These are phyloP conservation scores for Trissoscelio sp. DNA, from an alignment of 2,888 invertebrate species.

Conservation along the genomic window DNA sequence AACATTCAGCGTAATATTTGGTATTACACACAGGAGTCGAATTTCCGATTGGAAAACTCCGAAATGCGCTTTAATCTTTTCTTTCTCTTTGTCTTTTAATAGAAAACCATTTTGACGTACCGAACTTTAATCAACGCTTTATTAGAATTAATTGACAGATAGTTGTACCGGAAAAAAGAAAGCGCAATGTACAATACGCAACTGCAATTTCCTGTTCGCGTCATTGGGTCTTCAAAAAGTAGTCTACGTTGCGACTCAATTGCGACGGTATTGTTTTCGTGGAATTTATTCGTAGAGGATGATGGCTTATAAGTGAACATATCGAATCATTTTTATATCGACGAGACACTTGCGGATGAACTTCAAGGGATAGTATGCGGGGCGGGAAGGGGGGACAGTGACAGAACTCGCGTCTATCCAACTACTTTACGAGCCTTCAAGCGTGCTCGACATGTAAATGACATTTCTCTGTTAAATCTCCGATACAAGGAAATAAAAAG, in stretches of 20 bases:
- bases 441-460: slow-evolving; percentile 54
- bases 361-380: slow-evolving; percentile 8
- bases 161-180: slow-evolving; percentile 1
- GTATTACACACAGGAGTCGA: too few species aligned
- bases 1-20: too few species aligned
- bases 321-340: slow-evolving; percentile 33
- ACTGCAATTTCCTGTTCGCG: slow-evolving; percentile 5
- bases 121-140: slow-evolving; percentile 8
- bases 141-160: slow-evolving; percentile 26
- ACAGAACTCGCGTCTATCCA: slow-evolving; percentile 15
- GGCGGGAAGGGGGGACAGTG: neutral
- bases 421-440: slow-evolving; percentile 46
- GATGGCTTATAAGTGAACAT: slow-evolving; percentile 8
- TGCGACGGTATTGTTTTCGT: slow-evolving; percentile 11
- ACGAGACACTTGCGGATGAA: slow-evolving; percentile 24
- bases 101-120: slow-evolving; percentile 7
- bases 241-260: neutral
- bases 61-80: too few species aligned
- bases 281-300: slow-evolving; percentile 13
- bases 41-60: too few species aligned
- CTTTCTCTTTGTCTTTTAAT: too few species aligned
- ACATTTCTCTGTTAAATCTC: slow-evolving; percentile 49
- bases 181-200: neutral
- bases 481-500: too few species aligned
- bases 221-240: slow-evolving; percentile 3